phyloP scores from a whole-genome alignment of 1,140 invertebrate species.

The Ceratosolen fusciceps region DNA sequence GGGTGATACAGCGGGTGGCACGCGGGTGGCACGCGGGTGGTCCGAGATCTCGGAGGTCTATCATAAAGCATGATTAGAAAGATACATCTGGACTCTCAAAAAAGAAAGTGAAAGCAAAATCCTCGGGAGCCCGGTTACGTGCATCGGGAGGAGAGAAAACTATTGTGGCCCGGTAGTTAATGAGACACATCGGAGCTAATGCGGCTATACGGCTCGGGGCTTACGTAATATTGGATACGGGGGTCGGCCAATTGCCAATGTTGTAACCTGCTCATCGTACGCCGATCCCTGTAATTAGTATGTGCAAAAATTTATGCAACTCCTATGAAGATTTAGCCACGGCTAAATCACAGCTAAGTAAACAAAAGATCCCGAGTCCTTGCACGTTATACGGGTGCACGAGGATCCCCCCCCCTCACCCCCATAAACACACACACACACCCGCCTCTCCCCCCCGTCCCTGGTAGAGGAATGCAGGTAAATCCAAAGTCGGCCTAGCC shows the following conservation, averaged over 20 bases:
- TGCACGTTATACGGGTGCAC: not conserved
- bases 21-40: not conserved
- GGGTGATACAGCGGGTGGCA: no score
- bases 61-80: not conserved
- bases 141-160: constrained; percentile 13
- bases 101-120: constrained; percentile 16
- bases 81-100: constrained; percentile 5
- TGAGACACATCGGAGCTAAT: not conserved
- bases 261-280: not conserved
- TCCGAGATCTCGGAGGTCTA: not conserved
- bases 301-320: not conserved
- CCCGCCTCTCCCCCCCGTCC: no score
- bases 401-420: no score
- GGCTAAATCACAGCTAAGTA: no score
- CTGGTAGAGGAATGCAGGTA: no score
- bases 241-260: not conserved
- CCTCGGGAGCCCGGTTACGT: constrained; percentile 10
- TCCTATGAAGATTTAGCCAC: not conserved
- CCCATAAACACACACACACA: not conserved
- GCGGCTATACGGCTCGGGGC: not conserved
- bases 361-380: not conserved
- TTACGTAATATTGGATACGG: not conserved
- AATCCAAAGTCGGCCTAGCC: not conserved
- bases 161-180: constrained; percentile 20
- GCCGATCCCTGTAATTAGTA: not conserved